Evolutionary conservation across 1,140 invertebrate species (phyloP).

Genomic region (Subanguina moxae): DNA sequence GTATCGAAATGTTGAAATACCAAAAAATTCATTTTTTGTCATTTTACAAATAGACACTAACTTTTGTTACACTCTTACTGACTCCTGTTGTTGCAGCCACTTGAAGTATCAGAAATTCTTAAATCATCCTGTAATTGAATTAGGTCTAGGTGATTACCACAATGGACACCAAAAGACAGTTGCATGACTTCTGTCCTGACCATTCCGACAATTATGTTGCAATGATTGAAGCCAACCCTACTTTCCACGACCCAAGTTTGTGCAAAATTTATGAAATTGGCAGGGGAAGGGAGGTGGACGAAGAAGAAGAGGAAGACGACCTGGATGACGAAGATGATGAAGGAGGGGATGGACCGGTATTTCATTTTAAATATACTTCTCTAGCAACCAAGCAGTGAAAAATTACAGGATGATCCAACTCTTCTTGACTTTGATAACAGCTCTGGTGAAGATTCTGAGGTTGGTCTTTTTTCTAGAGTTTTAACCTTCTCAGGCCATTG

Average conservation of each 20-base stretch:
- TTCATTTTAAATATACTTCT: background rate
- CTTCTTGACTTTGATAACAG: background rate
- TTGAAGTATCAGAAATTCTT: too few relatives aligned
- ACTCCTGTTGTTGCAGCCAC: too few relatives aligned
- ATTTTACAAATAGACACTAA: too few relatives aligned
- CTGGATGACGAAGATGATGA: background rate
- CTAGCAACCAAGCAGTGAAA: background rate
- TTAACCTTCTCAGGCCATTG: too few relatives aligned
- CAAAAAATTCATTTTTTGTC: too few relatives aligned
- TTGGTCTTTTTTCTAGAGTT: background rate
- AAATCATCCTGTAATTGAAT: slow-evolving; percentile 68
- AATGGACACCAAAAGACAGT: slow-evolving; percentile 74
- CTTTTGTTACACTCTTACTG: too few relatives aligned
- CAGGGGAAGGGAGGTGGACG: slow-evolving; percentile 60
- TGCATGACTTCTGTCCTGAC: slow-evolving; percentile 63
- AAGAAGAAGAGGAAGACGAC: slow-evolving; percentile 50
- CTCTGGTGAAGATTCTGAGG: background rate
- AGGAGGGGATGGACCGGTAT: background rate
- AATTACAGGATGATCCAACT: background rate
- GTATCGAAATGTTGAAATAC: too few relatives aligned
- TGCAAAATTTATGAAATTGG: slow-evolving; percentile 65
- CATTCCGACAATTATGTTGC: slow-evolving; percentile 68
- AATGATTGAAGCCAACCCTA: slow-evolving; percentile 60
- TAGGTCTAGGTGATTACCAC: slow-evolving; percentile 66
- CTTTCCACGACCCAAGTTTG: slow-evolving; percentile 59